A percentile compares a stretch with the other conserved stretches of the same genome.
phyloP scores from a whole-genome alignment of 1,140 invertebrate genomes.

The Spodoptera frugiperda region DNA sequence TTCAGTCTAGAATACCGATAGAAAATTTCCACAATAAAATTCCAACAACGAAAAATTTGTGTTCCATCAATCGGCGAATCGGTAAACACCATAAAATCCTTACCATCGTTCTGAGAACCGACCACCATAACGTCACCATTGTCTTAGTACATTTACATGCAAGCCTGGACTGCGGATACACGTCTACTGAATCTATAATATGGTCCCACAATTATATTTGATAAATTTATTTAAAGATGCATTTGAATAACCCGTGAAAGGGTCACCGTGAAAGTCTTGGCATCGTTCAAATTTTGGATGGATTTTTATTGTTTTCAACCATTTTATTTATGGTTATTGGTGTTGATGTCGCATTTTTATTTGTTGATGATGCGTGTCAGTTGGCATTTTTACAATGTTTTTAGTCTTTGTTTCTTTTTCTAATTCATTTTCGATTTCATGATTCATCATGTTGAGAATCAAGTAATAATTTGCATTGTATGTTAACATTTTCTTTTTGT shows the following conservation, averaged over 20 bases:
- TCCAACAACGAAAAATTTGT: slow-evolving; percentile 68
- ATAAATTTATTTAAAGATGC: slow-evolving; percentile 83
- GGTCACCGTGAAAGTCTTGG: slow-evolving; percentile 71
- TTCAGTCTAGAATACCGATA: neutral
- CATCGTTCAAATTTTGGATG: slow-evolving; percentile 35
- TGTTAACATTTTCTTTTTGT: too few species aligned
- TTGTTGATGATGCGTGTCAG: neutral
- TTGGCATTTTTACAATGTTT: slow-evolving; percentile 4
- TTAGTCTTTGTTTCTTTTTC: neutral
- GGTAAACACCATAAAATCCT: slow-evolving; percentile 80
- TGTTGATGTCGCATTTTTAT: neutral
- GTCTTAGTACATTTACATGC: slow-evolving; percentile 78
- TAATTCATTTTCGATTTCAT: neutral
- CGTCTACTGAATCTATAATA: slow-evolving; percentile 80
- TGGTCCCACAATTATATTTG: slow-evolving; percentile 85
- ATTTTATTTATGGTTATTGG: slow-evolving; percentile 9
- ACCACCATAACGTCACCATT: slow-evolving; percentile 83
- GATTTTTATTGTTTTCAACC: slow-evolving; percentile 22
- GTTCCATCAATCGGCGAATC: slow-evolving; percentile 71
- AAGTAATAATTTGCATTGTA: too few species aligned
- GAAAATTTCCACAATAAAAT: slow-evolving; percentile 38
- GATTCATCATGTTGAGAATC: too few species aligned
- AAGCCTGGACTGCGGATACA: slow-evolving; percentile 75
- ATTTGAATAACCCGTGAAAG: slow-evolving; percentile 82
- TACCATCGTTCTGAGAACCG: slow-evolving; percentile 79